These are phyloP conservation scores for Calyptommatus sinebrachiatus DNA, from an alignment of 2,113 vertebrate species.

Conservation along the genomic window DNA sequence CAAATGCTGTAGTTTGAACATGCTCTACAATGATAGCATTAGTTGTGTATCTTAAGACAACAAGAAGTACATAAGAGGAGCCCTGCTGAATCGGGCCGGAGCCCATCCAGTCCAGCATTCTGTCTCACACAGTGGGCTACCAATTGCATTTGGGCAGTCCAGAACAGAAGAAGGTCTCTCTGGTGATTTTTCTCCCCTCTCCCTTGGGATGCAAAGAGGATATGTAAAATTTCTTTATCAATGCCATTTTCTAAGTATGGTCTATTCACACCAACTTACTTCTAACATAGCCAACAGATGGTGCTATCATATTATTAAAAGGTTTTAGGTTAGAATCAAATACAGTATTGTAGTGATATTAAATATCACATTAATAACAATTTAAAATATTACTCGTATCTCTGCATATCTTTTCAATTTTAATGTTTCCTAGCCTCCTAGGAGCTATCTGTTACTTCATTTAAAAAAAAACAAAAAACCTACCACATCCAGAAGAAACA, in stretches of 20 bases:
- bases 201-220: not conserved
- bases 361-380: not conserved
- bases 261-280: not conserved
- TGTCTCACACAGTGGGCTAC: too few relatives aligned
- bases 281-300: conserved; percentile 13
- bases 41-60: too few relatives aligned
- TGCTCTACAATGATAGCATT: not conserved
- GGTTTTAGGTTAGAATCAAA: not conserved
- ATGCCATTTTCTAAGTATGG: not conserved
- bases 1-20: too few relatives aligned
- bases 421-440: too few relatives aligned
- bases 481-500: too few relatives aligned
- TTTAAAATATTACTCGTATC: not conserved
- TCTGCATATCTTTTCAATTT: too few relatives aligned
- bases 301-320: conserved; percentile 17
- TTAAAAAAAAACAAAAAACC: too few relatives aligned
- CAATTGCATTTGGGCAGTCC: too few relatives aligned
- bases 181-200: not conserved
- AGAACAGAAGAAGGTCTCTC: not conserved
- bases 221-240: not conserved
- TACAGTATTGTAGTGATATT: not conserved
- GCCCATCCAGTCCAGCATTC: too few relatives aligned
- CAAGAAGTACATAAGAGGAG: not conserved
- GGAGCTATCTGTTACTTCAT: too few relatives aligned
- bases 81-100: too few relatives aligned